Evolutionary conservation across 2,888 invertebrate genomes (phyloP), one percentile per base, ranked within the genome.

Genomic region (Agrypnus murinus): DNA sequence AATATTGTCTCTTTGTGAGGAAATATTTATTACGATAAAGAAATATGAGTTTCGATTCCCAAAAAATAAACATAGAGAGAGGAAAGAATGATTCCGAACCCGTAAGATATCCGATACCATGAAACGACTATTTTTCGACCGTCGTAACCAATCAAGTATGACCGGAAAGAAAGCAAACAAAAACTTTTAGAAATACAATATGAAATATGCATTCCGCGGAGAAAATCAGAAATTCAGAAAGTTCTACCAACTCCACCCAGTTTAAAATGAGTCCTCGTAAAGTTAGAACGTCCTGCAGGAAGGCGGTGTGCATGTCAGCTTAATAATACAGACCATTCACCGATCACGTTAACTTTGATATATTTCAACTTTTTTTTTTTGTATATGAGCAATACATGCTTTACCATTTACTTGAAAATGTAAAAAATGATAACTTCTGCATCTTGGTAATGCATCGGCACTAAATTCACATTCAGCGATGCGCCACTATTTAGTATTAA

Each of bases 261-360:
- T 71, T 74, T 71, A 67, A 73, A 73, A 71, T 65, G 73, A 73
- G 69, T 55, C 53, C 60, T 31, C 62, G 69, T 64, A 71, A 25
- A 65, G 60, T 60, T 55, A 19, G 59, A 40, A 64, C 74, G 73
- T 70, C 72, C 67, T 66, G 74, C 72, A 69, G 64, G 64, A 72
- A 74, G 73, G 74, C 73, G 74, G 73, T 73, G 74, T 77, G 73
- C 75, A 75, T 77, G 77, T 73, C 73, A 74, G 69, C 68, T 77
- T 72, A 77, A 77, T 77, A 77, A 76, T 74, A 69, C 74, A 75
- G 72, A 59, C 58, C 68, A 65, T 62, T 71, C 73, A 64, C 67
- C 60, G 73, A 73, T 70, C 68, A 71, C 68, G 67, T 73, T 71
- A 71, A 58, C 67, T 69, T 46, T 14, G 46, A 50, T 34, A 43